These are phyloP conservation scores for Lepidochrysops patricia DNA, from an alignment of 2,888 invertebrate species.

Conservation along the genomic window DNA sequence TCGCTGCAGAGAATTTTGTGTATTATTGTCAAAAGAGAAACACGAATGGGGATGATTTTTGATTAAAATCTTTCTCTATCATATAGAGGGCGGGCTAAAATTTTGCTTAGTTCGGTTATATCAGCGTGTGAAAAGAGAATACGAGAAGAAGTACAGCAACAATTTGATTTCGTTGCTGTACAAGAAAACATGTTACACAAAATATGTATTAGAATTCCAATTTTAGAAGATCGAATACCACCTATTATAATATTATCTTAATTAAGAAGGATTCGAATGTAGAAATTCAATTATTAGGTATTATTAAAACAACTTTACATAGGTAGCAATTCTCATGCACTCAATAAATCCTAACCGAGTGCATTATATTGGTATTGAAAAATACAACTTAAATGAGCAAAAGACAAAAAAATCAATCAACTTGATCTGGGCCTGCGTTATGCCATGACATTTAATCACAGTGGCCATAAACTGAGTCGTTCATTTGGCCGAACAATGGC, in stretches of 20 bases:
- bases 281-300: too few relatives aligned
- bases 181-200: too few relatives aligned
- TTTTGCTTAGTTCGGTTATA: conserved; percentile 2
- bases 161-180: not conserved
- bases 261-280: too few relatives aligned
- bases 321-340: not conserved
- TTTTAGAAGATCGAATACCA: too few relatives aligned
- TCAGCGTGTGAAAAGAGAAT: not conserved
- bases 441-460: conserved; percentile 36
- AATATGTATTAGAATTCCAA: too few relatives aligned
- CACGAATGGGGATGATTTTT: conserved; percentile 23
- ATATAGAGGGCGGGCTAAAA: not conserved
- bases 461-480: conserved; percentile 28
- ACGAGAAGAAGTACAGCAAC: not conserved
- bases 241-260: too few relatives aligned
- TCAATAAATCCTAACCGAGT: not conserved
- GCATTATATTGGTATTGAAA: not conserved
- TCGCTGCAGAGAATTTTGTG: conserved; percentile 25
- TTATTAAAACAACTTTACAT: not conserved
- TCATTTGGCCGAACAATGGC: conserved; percentile 30
- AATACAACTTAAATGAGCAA: not conserved
- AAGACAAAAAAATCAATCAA: conserved; percentile 25
- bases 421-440: conserved; percentile 27
- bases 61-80: conserved; percentile 23
- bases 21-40: conserved; percentile 23